These are phyloP conservation scores for Pholis gunnellus DNA, from an alignment of 2,113 vertebrate species.

Conservation along the genomic window DNA sequence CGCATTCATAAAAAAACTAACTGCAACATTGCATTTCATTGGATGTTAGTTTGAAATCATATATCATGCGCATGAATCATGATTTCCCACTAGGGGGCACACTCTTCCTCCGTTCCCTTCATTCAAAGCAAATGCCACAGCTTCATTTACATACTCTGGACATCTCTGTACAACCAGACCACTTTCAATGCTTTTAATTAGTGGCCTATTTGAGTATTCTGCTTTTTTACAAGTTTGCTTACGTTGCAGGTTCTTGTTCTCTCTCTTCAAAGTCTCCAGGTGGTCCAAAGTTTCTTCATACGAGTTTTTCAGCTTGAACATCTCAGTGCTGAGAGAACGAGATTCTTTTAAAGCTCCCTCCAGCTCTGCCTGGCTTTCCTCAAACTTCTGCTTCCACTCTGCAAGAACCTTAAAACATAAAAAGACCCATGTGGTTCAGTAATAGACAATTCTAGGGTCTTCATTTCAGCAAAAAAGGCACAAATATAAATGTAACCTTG, in stretches of 20 bases:
- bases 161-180: background rate
- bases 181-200: background rate
- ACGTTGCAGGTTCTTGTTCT: slow-evolving; percentile 86
- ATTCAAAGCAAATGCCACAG: background rate
- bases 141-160: background rate
- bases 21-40: background rate
- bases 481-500: slow-evolving; percentile 61
- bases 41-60: background rate
- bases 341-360: slow-evolving; percentile 86
- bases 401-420: slow-evolving; percentile 81
- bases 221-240: slow-evolving; percentile 31
- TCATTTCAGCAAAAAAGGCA: background rate
- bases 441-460: background rate
- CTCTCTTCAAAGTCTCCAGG: slow-evolving; percentile 88
- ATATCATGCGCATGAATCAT: background rate
- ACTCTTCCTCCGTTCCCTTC: background rate
- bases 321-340: slow-evolving; percentile 86
- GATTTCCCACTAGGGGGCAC: background rate
- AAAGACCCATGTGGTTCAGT: background rate
- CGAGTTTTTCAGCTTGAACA: slow-evolving; percentile 90
- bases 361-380: slow-evolving; percentile 86
- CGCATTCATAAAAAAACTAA: background rate
- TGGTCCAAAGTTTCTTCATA: slow-evolving; percentile 90
- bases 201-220: background rate
- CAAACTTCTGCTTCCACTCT: slow-evolving; percentile 89